Percentiles rank a stretch among this genome's conserved stretches.
Conservation (phyloP, 2,113 vertebrate genomes). For the Nymphicus hollandicus region DNA sequence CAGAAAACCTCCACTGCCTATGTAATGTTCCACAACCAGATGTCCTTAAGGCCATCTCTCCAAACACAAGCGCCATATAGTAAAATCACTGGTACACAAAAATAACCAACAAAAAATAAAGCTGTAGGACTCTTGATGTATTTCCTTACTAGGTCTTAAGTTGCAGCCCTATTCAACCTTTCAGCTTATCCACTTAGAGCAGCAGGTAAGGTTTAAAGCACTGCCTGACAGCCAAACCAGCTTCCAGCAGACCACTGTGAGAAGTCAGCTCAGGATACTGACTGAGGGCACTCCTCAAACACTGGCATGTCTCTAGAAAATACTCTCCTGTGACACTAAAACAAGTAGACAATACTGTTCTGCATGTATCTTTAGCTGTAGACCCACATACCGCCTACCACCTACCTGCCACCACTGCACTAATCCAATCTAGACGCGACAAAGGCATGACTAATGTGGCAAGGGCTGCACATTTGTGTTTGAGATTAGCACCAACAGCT, state of each 20-base stretch:
- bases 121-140: neutral
- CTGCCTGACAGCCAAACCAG: neutral
- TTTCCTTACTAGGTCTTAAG: neutral
- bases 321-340: neutral
- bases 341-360: neutral
- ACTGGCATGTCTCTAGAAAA: neutral
- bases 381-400: neutral
- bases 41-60: neutral
- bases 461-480: neutral
- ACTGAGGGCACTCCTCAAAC: neutral
- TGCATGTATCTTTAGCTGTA: neutral
- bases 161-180: neutral
- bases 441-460: conserved; percentile 29
- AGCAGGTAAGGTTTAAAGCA: neutral
- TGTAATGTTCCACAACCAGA: neutral
- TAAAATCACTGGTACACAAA: neutral
- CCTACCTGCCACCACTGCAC: neutral
- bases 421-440: conserved; percentile 47
- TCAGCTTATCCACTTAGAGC: neutral
- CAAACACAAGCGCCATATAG: neutral
- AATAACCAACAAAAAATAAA: neutral
- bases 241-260: neutral
- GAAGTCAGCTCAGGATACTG: conserved; percentile 16
- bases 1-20: neutral
- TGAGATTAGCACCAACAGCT: neutral